These are phyloP conservation scores for Darevskia nairensis DNA, from an alignment of 2,797 vertebrate genomes.

Conservation along the genomic window DNA sequence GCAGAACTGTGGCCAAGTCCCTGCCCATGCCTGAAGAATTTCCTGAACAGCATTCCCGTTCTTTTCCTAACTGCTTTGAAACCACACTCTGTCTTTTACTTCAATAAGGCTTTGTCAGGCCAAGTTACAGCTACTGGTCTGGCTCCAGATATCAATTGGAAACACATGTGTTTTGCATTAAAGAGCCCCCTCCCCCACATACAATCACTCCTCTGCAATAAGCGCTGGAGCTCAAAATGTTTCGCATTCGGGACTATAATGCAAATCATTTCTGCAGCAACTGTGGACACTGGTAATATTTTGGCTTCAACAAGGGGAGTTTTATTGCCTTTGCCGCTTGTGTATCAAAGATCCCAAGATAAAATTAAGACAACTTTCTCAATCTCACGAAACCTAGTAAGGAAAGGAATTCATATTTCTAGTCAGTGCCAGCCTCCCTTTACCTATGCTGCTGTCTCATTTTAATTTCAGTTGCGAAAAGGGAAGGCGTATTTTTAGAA, in stretches of 20 bases:
- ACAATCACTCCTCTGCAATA: conserved; percentile 19
- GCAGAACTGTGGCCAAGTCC: conserved; percentile 85
- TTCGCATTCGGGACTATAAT: conserved; percentile 28
- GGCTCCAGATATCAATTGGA: conserved; percentile 86
- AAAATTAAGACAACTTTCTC: background rate
- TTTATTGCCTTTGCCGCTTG: background rate
- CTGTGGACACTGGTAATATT: conserved; percentile 2
- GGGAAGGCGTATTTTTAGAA: conserved; percentile 75
- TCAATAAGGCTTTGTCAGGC: conserved; percentile 81
- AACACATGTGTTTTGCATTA: conserved; percentile 80
- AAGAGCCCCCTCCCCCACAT: conserved; percentile 54
- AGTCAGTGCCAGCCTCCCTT: conserved; percentile 48
- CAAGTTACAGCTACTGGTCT: conserved; percentile 82
- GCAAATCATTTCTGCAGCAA: conserved; percentile 36
- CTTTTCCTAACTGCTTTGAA: conserved; percentile 82
- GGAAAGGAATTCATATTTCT: conserved; percentile 46
- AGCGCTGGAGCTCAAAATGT: conserved; percentile 35
- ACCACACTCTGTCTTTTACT: conserved; percentile 78
- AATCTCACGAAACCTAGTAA: conserved; percentile 28
- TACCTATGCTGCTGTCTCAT: conserved; percentile 58
- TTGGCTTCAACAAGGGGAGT: conserved; percentile 5
- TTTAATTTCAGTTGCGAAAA: conserved; percentile 62
- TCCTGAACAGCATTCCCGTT: conserved; percentile 86
- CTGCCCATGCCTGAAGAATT: conserved; percentile 90
- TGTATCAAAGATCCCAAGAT: fast-evolving